A percentile compares a stretch with the other conserved stretches of the same genome.
Evolutionary conservation across 1,140 invertebrate species (phyloP).

Genomic region (Danaus plexippus): DNA sequence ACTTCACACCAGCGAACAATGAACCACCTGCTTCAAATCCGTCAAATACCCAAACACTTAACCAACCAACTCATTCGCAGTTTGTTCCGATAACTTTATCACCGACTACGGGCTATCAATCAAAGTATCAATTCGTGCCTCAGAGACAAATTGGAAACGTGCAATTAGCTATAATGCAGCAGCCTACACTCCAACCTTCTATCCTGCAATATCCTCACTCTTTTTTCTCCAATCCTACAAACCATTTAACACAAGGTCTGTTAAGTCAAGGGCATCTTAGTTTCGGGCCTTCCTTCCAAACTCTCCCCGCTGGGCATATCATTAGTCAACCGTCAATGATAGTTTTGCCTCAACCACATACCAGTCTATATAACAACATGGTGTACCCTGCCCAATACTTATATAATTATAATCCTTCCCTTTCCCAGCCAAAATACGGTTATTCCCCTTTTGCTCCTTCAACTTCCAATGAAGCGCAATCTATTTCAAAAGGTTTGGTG

Average conservation of each 20-base stretch:
- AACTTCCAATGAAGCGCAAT: constrained; percentile 32
- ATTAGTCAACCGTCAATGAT: constrained; percentile 55
- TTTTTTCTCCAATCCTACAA: constrained; percentile 32
- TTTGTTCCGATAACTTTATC: constrained; percentile 58
- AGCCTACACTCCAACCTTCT: constrained; percentile 31
- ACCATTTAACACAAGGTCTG: constrained; percentile 23
- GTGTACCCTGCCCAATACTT: constrained; percentile 50
- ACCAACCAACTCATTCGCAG: constrained; percentile 38
- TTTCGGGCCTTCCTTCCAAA: constrained; percentile 37
- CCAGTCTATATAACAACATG: constrained; percentile 50
- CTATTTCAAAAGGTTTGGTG: constrained; percentile 30
- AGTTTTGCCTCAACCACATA: constrained; percentile 47
- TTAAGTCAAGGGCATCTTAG: constrained; percentile 38
- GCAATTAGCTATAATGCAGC: constrained; percentile 49
- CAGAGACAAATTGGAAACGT: constrained; percentile 44
- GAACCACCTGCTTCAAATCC: constrained; percentile 22
- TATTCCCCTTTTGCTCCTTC: constrained; percentile 35
- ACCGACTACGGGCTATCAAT: constrained; percentile 53
- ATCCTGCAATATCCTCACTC: constrained; percentile 41
- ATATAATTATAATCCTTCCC: constrained; percentile 60
- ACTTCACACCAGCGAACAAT: constrained; percentile 33
- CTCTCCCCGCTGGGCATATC: constrained; percentile 30
- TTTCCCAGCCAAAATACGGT: constrained; percentile 55
- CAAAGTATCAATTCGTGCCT: constrained; percentile 53
- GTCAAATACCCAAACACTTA: constrained; percentile 25